Conservation (phyloP, 2,113 vertebrate species). For the Myrmophylax atrothorax region DNA sequence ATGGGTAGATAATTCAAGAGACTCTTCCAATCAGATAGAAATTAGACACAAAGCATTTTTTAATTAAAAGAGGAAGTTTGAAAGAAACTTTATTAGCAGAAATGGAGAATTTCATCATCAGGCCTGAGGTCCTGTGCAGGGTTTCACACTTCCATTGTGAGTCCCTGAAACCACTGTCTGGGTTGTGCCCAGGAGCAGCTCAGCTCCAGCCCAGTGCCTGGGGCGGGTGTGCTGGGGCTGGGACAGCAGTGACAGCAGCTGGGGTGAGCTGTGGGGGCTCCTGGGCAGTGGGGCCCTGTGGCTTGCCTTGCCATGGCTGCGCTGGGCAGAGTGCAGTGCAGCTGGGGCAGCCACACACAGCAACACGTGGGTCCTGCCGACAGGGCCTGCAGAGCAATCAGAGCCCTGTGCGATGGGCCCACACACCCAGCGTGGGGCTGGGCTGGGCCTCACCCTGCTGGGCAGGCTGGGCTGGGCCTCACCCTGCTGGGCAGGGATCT, state of each 20-base stretch:
- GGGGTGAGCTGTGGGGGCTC: not conserved
- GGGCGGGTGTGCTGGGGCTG: not conserved
- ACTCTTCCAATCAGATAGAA: not conserved
- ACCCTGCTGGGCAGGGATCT: too few species aligned
- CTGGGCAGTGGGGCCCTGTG: conserved; percentile 19
- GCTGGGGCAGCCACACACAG: conserved; percentile 80
- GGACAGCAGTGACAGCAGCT: accelerated
- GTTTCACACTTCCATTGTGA: not conserved
- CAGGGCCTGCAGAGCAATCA: conserved; percentile 85
- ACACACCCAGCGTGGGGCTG: not conserved
- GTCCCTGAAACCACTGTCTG: not conserved
- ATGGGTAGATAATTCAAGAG: not conserved
- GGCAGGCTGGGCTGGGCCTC: too few species aligned
- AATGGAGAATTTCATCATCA: accelerated
- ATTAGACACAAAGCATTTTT: not conserved
- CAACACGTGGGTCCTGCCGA: conserved; percentile 92
- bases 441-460: too few species aligned
- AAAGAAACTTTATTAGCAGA: not conserved
- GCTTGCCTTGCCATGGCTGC: conserved; percentile 67
- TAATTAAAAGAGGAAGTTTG: not conserved
- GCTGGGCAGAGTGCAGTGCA: conserved; percentile 78
- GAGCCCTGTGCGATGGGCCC: conserved; percentile 95
- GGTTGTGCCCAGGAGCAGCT: accelerated
- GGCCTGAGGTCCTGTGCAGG: not conserved
- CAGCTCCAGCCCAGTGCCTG: not conserved